These are phyloP conservation scores for Cephus runcator DNA, from an alignment of 2,888 invertebrate species.

Conservation along the genomic window DNA sequence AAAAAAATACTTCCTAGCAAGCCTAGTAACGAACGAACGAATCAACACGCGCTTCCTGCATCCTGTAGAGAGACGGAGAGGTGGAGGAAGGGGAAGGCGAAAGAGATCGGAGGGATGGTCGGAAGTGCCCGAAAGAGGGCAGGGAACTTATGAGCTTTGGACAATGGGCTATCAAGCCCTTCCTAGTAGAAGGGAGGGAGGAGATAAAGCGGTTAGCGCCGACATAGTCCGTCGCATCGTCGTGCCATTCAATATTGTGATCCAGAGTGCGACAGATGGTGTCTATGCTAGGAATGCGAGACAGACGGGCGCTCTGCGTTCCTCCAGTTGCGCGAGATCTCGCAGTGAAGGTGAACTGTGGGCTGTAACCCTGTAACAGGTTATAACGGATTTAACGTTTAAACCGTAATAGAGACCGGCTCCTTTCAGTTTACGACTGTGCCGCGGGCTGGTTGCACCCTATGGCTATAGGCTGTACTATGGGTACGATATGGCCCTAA, in stretches of 20 bases:
- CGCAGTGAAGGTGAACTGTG: slow-evolving; percentile 19
- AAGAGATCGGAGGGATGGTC: background rate
- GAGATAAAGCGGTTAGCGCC: background rate
- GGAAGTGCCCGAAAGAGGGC: background rate
- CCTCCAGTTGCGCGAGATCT: slow-evolving; percentile 8
- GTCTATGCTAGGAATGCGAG: background rate
- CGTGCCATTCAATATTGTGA: background rate
- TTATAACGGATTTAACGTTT: slow-evolving; percentile 20
- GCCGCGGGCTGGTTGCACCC: too few relatives aligned
- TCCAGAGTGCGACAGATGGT: background rate
- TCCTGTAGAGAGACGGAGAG: background rate
- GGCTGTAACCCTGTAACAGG: too few relatives aligned
- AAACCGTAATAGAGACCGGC: background rate
- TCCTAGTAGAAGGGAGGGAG: background rate
- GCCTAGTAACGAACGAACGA: background rate
- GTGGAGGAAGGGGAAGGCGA: background rate
- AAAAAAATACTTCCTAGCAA: background rate
- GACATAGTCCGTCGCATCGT: background rate
- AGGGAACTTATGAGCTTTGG: background rate
- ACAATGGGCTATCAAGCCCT: background rate
- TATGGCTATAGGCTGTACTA: too few relatives aligned
- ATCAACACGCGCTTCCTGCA: background rate
- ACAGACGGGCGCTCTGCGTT: background rate
- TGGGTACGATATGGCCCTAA: too few relatives aligned
- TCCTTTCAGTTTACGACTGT: too few relatives aligned